These are phyloP conservation scores for Byasa hedistus DNA, from an alignment of 2,888 invertebrate genomes.

Conservation along the genomic window DNA sequence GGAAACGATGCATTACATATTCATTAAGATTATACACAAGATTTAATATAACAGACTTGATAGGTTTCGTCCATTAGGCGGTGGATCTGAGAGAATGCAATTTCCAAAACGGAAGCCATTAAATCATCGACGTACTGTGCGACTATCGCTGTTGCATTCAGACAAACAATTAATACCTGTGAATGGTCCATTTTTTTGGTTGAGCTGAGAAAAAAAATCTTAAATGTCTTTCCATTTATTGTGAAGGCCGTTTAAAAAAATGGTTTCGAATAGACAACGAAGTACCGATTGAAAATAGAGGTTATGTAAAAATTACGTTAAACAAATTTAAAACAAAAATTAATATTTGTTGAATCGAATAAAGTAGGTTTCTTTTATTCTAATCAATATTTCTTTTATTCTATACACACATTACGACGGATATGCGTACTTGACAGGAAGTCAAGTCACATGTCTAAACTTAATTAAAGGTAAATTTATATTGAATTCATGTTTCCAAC, in stretches of 20 bases:
- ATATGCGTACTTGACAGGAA: background rate
- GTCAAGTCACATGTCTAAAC: background rate
- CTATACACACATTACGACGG: background rate
- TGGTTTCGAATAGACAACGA: no score
- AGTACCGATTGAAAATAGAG: no score
- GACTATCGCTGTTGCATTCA: background rate
- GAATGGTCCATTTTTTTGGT: no score
- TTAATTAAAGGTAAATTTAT: background rate
- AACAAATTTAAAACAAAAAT: background rate
- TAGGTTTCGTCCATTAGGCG: background rate
- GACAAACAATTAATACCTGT: background rate
- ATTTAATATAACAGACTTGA: background rate
- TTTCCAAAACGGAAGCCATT: background rate
- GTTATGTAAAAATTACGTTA: no score
- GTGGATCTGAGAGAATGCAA: background rate
- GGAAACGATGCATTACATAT: no score
- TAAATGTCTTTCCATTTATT: no score
- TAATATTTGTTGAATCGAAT: background rate
- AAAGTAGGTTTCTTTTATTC: background rate
- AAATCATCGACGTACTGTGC: background rate
- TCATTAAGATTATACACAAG: no score
- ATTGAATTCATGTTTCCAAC: background rate
- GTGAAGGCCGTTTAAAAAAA: no score
- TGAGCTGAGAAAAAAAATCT: no score
- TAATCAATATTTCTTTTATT: background rate